Base-by-base conservation (phyloP, 1,140 invertebrate species). In the Scaptomyza montana region DNA sequence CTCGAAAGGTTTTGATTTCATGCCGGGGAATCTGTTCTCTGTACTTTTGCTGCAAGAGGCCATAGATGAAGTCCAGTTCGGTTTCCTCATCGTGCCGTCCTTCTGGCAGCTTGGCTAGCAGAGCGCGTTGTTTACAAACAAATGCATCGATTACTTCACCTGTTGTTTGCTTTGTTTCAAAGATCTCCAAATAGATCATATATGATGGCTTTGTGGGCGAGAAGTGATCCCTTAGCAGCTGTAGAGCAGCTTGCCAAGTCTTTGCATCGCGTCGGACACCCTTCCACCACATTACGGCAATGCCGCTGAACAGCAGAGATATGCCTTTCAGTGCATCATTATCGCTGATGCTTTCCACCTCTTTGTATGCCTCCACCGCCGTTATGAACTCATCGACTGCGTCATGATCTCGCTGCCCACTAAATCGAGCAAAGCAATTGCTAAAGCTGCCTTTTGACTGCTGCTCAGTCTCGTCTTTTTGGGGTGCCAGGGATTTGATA, bases 381-480 rank as follows among this genome's bases (percentile, higher is more conserved):
- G 61, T 80, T 55, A 92, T 90, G 41, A 92, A 92, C 64, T 91
- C 90, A 19, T 92, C 91, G 28, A 92, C 91, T 9, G 87, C 90
- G 54, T 90, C 87, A 54, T 91, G 73, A 62, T 92, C 91, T 6
- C 91, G 72, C 74, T 92, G 89, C 4, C 91, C 91, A 21, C 79
- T 76, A 16, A 91, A 92, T 1, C 71, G 67, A 2, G 72, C 78
- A 2, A n/a, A 25, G 19, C 91, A 92, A 41, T 90, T 92, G 54
- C 78, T 91, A 19, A 92, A 92, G 59, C 80, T 91, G 1, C 90
- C 91, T 53, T 91, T 92, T 0, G 89, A 82, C 21, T 57, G 47
- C 16, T 60, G 66, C 33, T 76, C 71, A 6, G 59, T 55, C 13
- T 45, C 45, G 0, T 66, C 54, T 64, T 74, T 54, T 21, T 62